Conservation (phyloP, 2,797 vertebrate species). For the Lutjanus campechanus region DNA sequence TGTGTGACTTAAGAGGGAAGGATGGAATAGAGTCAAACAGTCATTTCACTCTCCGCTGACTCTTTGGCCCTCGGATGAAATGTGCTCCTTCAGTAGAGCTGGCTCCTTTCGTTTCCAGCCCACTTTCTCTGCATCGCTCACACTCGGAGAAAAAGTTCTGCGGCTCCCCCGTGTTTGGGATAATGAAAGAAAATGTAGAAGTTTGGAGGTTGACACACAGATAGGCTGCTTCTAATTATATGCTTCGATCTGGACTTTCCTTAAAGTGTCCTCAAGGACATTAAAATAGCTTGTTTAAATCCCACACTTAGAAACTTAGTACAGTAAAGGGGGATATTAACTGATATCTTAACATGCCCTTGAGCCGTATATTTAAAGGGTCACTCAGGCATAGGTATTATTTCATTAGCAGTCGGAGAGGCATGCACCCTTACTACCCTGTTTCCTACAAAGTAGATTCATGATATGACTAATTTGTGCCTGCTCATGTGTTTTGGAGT, state of each 20-base stretch:
- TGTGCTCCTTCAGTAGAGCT: slow-evolving; percentile 66
- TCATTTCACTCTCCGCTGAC: slow-evolving; percentile 82
- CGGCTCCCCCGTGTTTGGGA: slow-evolving; percentile 37
- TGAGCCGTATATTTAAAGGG: background rate
- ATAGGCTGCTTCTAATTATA: slow-evolving; percentile 41
- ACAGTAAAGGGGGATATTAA: slow-evolving; percentile 4
- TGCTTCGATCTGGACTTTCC: slow-evolving; percentile 8
- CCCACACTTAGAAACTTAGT: background rate
- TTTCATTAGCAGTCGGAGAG: slow-evolving; percentile 15
- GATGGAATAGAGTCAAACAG: slow-evolving; percentile 81
- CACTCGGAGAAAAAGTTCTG: slow-evolving; percentile 27
- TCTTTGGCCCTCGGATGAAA: slow-evolving; percentile 76
- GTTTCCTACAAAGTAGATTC: background rate
- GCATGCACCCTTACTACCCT: background rate
- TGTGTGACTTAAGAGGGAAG: slow-evolving; percentile 81
- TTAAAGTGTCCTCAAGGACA: slow-evolving; percentile 15
- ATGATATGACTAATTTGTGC: background rate
- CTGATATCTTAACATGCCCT: background rate
- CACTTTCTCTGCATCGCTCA: slow-evolving; percentile 36
- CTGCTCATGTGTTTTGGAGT: background rate
- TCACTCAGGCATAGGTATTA: slow-evolving; percentile 4
- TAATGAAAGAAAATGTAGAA: slow-evolving; percentile 41
- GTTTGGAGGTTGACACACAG: slow-evolving; percentile 5
- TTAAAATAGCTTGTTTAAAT: slow-evolving; percentile 21
- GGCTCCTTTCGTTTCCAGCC: slow-evolving; percentile 44